phyloP scores from a whole-genome alignment of 2,888 invertebrate species.

The Zaprionus lineosus region DNA sequence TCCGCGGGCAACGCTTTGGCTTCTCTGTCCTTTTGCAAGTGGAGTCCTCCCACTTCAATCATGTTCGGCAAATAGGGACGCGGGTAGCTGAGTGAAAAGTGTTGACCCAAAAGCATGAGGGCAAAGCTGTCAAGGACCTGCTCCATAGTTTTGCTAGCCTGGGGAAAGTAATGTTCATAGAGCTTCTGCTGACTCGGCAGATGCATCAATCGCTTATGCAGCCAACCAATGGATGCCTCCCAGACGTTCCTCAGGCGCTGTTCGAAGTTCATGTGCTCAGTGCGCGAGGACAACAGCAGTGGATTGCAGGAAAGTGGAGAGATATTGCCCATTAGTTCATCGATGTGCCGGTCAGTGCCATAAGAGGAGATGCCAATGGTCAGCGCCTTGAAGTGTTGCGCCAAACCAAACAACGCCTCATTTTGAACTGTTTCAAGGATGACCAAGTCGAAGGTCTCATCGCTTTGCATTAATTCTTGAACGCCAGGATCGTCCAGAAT shows the following conservation, averaged over 20 bases:
- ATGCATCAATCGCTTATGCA: constrained; percentile 55
- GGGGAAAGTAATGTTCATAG: constrained; percentile 66
- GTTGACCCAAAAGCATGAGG: constrained; percentile 79
- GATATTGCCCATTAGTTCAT: constrained; percentile 75
- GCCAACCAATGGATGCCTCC: constrained; percentile 46
- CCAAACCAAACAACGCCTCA: constrained; percentile 80
- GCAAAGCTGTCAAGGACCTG: constrained; percentile 71
- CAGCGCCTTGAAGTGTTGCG: constrained; percentile 72
- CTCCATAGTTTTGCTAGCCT: constrained; percentile 45
- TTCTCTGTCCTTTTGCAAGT: constrained; percentile 68
- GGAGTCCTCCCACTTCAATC: constrained; percentile 82
- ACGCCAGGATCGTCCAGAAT: constrained; percentile 56
- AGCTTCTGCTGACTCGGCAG: constrained; percentile 63
- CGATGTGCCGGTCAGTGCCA: constrained; percentile 71
- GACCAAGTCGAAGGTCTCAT: constrained; percentile 78
- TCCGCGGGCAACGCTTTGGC: constrained; percentile 72
- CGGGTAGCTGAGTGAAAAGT: constrained; percentile 75
- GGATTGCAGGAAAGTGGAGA: constrained; percentile 79
- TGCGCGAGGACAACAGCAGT: constrained; percentile 66
- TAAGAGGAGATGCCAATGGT: constrained; percentile 73
- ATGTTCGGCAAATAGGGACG: constrained; percentile 81
- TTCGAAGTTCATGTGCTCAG: constrained; percentile 80
- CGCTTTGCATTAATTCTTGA: constrained; percentile 62
- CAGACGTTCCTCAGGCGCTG: constrained; percentile 79
- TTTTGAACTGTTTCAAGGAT: constrained; percentile 78